Conservation (phyloP, 2,797 vertebrate genomes). For the Discoglossus pictus region DNA sequence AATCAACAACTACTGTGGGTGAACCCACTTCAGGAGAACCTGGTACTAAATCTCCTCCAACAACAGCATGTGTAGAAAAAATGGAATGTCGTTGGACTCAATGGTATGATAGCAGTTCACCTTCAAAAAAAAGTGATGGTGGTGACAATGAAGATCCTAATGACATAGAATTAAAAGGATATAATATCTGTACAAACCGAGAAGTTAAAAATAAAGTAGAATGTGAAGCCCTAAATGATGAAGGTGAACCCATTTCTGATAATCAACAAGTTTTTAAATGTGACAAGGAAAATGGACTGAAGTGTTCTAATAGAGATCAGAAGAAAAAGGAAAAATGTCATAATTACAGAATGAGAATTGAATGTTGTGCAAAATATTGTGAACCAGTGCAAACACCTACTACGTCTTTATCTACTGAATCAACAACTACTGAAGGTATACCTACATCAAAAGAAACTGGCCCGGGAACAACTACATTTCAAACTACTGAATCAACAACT, state of each 20-base stretch:
- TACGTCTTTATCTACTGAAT: too few relatives aligned
- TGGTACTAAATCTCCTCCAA: too few relatives aligned
- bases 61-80: slow-evolving; percentile 18
- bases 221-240: slow-evolving; percentile 22
- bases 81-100: slow-evolving; percentile 36
- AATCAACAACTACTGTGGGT: too few relatives aligned
- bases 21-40: too few relatives aligned
- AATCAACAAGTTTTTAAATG: slow-evolving; percentile 21
- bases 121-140: slow-evolving; percentile 28
- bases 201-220: slow-evolving; percentile 28
- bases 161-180: neutral
- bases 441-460: too few relatives aligned
- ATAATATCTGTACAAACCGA: neutral
- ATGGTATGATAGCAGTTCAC: slow-evolving; percentile 27
- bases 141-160: slow-evolving; percentile 26
- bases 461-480: too few relatives aligned
- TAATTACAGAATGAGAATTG: slow-evolving; percentile 35
- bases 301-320: slow-evolving; percentile 20
- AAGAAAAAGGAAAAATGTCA: neutral
- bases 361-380: slow-evolving; percentile 34
- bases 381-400: slow-evolving; percentile 13
- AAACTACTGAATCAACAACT: too few relatives aligned
- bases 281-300: slow-evolving; percentile 16
- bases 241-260: neutral
- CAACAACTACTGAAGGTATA: too few relatives aligned